phyloP scores from a whole-genome alignment of 2,113 vertebrate species.

The Oreochromis tanganicae region DNA sequence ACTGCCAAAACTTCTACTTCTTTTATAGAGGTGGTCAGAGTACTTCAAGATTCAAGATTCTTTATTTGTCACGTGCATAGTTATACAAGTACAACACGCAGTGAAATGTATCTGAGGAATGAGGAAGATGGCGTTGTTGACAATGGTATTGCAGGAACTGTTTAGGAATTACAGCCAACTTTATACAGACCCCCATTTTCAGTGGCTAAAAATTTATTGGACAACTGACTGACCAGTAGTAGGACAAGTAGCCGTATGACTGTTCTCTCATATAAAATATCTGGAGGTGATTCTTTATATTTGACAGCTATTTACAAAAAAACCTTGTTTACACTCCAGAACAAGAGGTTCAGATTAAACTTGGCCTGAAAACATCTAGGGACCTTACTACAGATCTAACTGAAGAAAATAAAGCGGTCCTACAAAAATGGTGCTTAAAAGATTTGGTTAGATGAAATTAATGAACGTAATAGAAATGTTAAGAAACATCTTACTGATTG shows the following conservation, averaged over 20 bases:
- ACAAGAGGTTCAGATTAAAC: background rate
- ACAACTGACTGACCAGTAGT: background rate
- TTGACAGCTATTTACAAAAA: background rate
- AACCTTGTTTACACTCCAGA: background rate
- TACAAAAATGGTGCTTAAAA: background rate
- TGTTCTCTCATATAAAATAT: background rate
- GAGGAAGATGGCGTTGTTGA: too few relatives aligned
- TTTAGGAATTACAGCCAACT: too few relatives aligned
- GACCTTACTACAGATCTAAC: rapidly evolving
- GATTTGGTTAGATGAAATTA: background rate
- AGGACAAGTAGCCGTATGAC: background rate
- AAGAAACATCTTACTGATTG: conserved; percentile 6
- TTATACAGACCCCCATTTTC: too few relatives aligned
- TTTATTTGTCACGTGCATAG: too few relatives aligned
- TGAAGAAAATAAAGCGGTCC: background rate
- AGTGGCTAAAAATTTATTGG: background rate
- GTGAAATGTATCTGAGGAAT: too few relatives aligned
- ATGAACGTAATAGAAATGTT: background rate
- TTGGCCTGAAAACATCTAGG: background rate
- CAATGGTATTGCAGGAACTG: too few relatives aligned
- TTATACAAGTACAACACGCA: too few relatives aligned
- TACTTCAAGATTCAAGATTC: too few relatives aligned
- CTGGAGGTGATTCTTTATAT: background rate
- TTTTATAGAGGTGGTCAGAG: too few relatives aligned
- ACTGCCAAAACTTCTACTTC: too few relatives aligned